Percentiles rank a stretch among this genome's conserved stretches.
Evolutionary conservation across 2,797 vertebrate species (phyloP).

Genomic region (Sphenopsis melanotis): DNA sequence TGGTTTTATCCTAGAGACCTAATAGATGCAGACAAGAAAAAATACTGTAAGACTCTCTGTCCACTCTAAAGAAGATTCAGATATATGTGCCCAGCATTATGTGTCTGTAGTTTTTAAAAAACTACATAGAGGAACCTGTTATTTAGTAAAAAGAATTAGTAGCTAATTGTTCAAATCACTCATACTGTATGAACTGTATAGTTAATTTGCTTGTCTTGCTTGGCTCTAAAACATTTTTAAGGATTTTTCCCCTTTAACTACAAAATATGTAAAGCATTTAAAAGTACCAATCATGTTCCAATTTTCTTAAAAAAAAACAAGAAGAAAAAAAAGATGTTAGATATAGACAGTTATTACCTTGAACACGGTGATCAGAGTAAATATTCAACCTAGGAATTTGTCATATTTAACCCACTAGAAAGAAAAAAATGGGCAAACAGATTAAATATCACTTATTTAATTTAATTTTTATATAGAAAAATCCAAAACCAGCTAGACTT

Average conservation of each 20-base stretch:
- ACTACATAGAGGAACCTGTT: not conserved
- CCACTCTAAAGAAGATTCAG: not conserved
- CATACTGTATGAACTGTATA: slow-evolving; percentile 1
- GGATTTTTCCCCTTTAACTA: not conserved
- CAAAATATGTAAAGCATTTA: not conserved
- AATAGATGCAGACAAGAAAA: not conserved
- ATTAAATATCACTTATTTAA: not conserved
- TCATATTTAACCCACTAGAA: slow-evolving; percentile 15
- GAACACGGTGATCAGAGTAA: slow-evolving; percentile 1
- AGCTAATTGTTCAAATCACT: slow-evolving; percentile 45
- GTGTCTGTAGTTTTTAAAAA: not conserved
- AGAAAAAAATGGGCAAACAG: not conserved
- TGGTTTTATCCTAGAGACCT: not conserved
- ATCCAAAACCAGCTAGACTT: not conserved
- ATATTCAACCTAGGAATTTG: not conserved
- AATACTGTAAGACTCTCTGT: not conserved
- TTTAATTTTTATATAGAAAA: not conserved
- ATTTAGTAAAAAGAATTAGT: slow-evolving; percentile 22
- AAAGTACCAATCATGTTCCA: slow-evolving; percentile 11
- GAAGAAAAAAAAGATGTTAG: slow-evolving; percentile 44
- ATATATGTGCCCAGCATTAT: not conserved
- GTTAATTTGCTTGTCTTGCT: slow-evolving; percentile 31
- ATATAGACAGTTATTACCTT: not conserved
- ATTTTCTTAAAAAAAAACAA: slow-evolving; percentile 48
- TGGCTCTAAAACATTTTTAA: not conserved